Percentiles rank a stretch among this genome's conserved stretches.
phyloP scores from a whole-genome alignment of 2,113 vertebrate genomes.

The Micromys minutus region DNA sequence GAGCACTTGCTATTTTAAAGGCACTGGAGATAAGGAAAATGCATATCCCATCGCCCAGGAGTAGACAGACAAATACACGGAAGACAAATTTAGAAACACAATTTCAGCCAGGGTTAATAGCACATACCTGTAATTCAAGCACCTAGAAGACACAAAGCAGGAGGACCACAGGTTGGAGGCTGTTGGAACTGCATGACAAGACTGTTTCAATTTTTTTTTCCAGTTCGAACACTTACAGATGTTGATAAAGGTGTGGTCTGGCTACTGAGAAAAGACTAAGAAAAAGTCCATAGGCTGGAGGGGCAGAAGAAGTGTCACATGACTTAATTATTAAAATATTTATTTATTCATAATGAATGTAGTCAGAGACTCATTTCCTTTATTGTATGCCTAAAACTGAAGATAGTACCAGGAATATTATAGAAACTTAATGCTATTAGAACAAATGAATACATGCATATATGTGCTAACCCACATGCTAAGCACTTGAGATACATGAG shows the following conservation, averaged over 20 bases:
- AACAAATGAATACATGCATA: neutral
- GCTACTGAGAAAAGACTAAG: neutral
- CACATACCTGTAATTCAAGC: neutral
- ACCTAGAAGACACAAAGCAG: neutral
- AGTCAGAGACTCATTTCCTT: neutral
- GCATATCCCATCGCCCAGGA: neutral
- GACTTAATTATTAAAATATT: neutral
- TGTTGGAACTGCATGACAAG: neutral
- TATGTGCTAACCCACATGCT: neutral
- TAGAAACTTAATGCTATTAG: neutral
- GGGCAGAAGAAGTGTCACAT: neutral
- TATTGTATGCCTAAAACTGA: neutral
- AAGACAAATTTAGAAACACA: constrained; percentile 7
- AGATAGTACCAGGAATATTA: neutral
- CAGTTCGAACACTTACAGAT: neutral
- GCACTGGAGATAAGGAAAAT: constrained; percentile 52
- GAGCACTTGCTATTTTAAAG: neutral
- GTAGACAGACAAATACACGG: neutral
- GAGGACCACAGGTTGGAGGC: neutral
- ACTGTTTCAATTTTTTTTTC: neutral
- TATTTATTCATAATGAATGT: neutral
- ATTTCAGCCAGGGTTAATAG: neutral
- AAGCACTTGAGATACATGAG: neutral
- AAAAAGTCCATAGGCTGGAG: neutral
- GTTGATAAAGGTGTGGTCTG: neutral